A percentile compares a stretch with the other conserved stretches of the same genome.
Evolutionary conservation across 2,797 vertebrate species (phyloP).

Genomic region (Chelonia mydas): DNA sequence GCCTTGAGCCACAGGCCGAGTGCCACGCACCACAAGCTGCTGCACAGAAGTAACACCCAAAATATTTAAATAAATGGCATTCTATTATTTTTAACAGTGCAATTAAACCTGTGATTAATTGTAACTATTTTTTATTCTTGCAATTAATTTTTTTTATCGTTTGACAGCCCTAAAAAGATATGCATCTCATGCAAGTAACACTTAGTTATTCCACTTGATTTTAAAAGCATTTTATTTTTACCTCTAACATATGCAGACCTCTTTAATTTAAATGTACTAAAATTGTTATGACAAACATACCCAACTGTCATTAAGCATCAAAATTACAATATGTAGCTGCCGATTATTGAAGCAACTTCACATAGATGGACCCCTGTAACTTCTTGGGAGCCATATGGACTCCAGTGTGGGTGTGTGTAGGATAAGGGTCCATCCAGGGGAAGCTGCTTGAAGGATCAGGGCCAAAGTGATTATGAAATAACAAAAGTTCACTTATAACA

Average conservation of each 20-base stretch:
- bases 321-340: neutral
- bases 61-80: too few relatives aligned
- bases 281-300: neutral
- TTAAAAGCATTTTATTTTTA: neutral
- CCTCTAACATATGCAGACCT: neutral
- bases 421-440: accelerated
- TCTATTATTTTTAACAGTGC: too few relatives aligned
- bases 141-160: too few relatives aligned
- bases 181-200: neutral
- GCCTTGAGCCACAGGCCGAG: too few relatives aligned
- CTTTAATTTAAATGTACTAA: neutral
- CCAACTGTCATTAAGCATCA: neutral
- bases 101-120: too few relatives aligned
- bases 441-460: accelerated
- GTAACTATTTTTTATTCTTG: too few relatives aligned
- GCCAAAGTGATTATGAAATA: neutral
- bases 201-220: neutral
- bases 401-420: accelerated
- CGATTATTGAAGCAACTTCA: neutral
- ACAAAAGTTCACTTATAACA: accelerated
- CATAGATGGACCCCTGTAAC: neutral
- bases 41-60: too few relatives aligned
- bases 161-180: neutral
- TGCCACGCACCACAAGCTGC: too few relatives aligned
- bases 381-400: accelerated